phyloP scores from a whole-genome alignment of 1,140 invertebrate species.

The Frieseomelitta varia region DNA sequence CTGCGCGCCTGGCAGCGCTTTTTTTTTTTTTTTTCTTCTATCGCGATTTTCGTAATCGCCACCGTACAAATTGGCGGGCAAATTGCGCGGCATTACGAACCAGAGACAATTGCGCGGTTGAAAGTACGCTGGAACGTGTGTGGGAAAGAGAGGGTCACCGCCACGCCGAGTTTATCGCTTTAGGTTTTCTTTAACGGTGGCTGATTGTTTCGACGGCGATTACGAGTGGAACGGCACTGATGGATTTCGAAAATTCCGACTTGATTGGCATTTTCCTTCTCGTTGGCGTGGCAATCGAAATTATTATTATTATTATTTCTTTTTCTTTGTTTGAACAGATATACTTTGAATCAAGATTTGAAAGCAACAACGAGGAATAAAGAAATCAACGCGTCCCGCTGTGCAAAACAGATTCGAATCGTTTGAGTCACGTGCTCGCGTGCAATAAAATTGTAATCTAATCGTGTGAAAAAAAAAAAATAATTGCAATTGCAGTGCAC shows the following conservation, averaged over 20 bases:
- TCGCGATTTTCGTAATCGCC: conserved; percentile 14
- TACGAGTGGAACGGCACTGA: neutral
- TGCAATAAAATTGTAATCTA: neutral
- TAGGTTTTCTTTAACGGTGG: neutral
- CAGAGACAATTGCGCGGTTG: neutral
- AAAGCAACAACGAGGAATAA: too few species aligned
- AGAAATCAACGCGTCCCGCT: neutral
- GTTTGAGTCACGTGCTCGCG: neutral
- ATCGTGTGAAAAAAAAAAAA: too few species aligned
- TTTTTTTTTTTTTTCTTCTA: neutral
- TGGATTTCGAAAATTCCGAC: neutral
- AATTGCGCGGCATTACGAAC: conserved; percentile 1
- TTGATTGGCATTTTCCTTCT: neutral
- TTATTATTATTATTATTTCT: too few species aligned
- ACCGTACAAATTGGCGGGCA: conserved; percentile 6
- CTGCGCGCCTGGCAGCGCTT: too few species aligned
- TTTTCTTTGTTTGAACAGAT: neutral
- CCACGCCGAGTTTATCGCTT: neutral
- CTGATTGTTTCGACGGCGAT: neutral
- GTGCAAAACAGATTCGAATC: neutral
- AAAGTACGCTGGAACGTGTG: neutral
- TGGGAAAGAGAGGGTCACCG: neutral
- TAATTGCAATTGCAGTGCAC: neutral
- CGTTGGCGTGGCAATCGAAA: neutral
- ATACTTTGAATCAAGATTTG: neutral